phyloP scores from a whole-genome alignment of 2,888 invertebrate genomes.

The Cheilosia impressa region DNA sequence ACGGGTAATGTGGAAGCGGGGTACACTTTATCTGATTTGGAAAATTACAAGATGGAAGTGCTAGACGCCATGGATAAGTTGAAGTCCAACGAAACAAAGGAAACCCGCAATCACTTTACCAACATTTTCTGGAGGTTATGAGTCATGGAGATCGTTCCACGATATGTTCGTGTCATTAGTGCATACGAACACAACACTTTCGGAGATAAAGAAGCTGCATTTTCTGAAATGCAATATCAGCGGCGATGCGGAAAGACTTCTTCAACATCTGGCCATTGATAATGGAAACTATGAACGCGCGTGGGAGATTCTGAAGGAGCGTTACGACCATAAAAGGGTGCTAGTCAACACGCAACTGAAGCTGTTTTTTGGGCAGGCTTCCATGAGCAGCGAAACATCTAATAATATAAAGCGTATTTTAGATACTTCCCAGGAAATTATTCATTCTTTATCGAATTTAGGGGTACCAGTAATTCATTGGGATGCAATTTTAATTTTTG shows the following conservation, averaged over 20 bases:
- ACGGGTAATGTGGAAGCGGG: too few species aligned
- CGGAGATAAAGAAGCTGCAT: neutral
- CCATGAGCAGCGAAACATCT: neutral
- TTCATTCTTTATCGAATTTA: neutral
- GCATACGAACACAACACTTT: neutral
- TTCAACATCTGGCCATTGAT: neutral
- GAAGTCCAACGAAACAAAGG: too few species aligned
- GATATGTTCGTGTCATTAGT: slow-evolving; percentile 5
- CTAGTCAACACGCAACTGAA: slow-evolving; percentile 15
- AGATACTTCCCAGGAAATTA: neutral
- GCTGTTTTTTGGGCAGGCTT: neutral
- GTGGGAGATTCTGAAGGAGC: slow-evolving; percentile 12
- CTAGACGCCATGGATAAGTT: too few species aligned
- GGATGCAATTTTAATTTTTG: neutral
- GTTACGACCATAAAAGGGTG: too few species aligned
- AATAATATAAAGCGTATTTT: neutral
- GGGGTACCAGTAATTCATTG: too few species aligned
- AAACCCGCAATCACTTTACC: neutral
- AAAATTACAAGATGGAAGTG: too few species aligned
- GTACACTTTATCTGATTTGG: too few species aligned
- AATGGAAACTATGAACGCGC: neutral
- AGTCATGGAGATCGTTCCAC: slow-evolving; percentile 7
- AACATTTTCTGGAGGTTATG: neutral
- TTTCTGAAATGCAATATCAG: neutral
- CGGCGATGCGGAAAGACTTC: neutral